A percentile compares a stretch with the other conserved stretches of the same genome.
Evolutionary conservation across 2,888 invertebrate genomes (phyloP).

Genomic region (Archips xylosteana): DNA sequence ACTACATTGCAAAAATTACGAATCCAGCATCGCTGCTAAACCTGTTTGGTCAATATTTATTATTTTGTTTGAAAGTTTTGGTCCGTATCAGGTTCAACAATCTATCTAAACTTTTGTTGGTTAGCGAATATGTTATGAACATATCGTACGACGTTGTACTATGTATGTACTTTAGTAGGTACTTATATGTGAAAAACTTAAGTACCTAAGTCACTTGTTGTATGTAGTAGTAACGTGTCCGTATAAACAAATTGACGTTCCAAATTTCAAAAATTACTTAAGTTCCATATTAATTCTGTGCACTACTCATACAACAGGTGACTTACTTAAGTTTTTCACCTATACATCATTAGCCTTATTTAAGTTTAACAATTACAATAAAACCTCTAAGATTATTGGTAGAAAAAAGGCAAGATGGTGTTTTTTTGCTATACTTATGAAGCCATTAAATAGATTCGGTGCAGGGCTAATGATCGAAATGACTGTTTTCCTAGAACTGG

Average conservation of each 20-base stretch:
- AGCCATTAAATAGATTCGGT: not conserved
- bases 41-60: not conserved
- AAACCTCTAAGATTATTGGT: not conserved
- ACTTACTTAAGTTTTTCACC: too few species aligned
- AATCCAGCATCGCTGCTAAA: not conserved
- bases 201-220: too few species aligned
- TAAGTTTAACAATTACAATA: not conserved
- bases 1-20: not conserved
- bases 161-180: too few species aligned
- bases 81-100: not conserved
- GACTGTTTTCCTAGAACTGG: not conserved
- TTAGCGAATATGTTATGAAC: not conserved
- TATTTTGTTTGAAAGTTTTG: not conserved
- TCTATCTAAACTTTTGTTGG: not conserved
- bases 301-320: too few species aligned
- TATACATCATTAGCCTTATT: not conserved
- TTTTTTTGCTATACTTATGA: slow-evolving; percentile 1
- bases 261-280: too few species aligned
- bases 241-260: too few species aligned
- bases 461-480: slow-evolving; percentile 14
- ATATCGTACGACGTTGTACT: not conserved
- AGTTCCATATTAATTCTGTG: too few species aligned
- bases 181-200: too few species aligned
- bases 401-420: not conserved
- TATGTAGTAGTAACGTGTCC: too few species aligned